Conservation (phyloP, 2,888 invertebrate species). For the Melanargia galathea region DNA sequence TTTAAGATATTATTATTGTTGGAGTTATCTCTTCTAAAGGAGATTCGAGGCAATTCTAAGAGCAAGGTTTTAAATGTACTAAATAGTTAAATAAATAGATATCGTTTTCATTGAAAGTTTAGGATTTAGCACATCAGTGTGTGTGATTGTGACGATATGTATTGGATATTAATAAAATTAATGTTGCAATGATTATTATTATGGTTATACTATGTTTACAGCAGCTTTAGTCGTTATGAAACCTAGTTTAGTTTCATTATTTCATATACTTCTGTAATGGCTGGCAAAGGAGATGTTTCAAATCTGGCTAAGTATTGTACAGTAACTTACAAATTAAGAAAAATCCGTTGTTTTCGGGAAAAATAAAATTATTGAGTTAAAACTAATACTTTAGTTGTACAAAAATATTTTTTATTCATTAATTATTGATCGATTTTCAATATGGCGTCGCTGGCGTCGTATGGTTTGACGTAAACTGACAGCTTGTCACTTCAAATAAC, state of each 20-base stretch:
- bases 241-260: not conserved
- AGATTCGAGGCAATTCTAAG: not conserved
- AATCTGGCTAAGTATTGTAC: too few relatives aligned
- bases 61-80: not conserved
- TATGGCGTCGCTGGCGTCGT: too few relatives aligned
- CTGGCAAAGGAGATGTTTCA: too few relatives aligned
- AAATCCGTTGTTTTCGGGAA: too few relatives aligned
- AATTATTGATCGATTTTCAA: too few relatives aligned
- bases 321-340: too few relatives aligned
- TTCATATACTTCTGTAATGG: not conserved
- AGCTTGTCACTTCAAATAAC: too few relatives aligned
- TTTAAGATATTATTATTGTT: conserved; percentile 5
- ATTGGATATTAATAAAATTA: not conserved
- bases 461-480: too few relatives aligned
- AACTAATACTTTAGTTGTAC: too few relatives aligned
- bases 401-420: too few relatives aligned
- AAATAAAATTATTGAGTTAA: too few relatives aligned
- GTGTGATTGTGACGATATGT: conserved; percentile 9
- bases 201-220: not conserved
- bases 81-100: not conserved
- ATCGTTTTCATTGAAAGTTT: not conserved
- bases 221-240: not conserved
- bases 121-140: conserved; percentile 2
- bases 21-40: conserved; percentile 8
- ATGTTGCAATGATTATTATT: conserved; percentile 7